Evolutionary conservation across 2,888 invertebrate species (phyloP), one percentile per base, ranked within the genome.

Genomic region (Mimas tiliae): DNA sequence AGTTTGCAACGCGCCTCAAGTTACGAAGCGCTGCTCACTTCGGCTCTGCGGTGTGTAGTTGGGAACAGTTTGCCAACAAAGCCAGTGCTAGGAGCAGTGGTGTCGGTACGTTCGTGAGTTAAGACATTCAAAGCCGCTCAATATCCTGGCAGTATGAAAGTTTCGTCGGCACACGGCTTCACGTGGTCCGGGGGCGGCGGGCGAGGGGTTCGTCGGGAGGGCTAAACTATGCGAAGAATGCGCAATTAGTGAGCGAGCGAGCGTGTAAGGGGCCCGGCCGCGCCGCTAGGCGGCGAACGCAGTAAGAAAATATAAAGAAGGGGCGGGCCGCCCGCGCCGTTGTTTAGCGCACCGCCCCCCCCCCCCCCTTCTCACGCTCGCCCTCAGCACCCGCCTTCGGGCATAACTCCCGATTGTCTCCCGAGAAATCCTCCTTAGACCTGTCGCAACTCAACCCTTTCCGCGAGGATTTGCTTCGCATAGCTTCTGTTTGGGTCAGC

Each of bases 211-310:
- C 92, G 94, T 91, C 92, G 91, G 94, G 95, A 95, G 95, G 95
- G 95, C 96, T 96, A 96, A 97, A 97, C 97, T 97, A 97, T 97
- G 97, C 97, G 96, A 97, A 97, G 97, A 97, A 97, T 97, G 97
- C 97, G 97, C 97, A 97, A 97, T 98, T 97, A 97, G 97, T 97
- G 97, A 96, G 95, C 96, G 95, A 95, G 95, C 95, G 95, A 94
- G 95, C 94, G 94, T 94, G 94, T 94, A 94, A 90, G 94, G 92
- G 93, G 95, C 94, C 95, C 94, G 93, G 94, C 94, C 93, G 93
- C 88, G 91, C 88, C 89, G 90, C 90, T 84, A 91, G 91, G 89
- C 89, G 93, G 91, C 91, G 92, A 92, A 92, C 90, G 94, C 95
- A 95, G 92, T 92, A 93, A 95, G 95, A 95, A 95, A 95, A 95